Percentiles rank a stretch among this genome's conserved stretches.
These are phyloP conservation scores for Alloplasta piceator DNA, from an alignment of 2,888 invertebrate species.

Conservation along the genomic window DNA sequence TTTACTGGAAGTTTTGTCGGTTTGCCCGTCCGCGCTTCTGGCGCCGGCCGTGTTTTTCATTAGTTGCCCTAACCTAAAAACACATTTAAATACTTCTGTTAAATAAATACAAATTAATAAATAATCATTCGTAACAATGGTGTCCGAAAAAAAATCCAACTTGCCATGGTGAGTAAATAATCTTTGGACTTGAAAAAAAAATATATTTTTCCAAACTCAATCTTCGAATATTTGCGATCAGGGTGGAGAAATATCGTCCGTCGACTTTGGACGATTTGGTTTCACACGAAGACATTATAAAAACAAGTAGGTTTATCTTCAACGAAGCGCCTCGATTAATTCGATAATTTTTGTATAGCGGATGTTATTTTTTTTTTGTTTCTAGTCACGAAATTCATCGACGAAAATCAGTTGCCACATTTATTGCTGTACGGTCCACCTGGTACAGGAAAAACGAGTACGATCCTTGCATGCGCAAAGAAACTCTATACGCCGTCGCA, in stretches of 20 bases:
- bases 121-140: conserved; percentile 32
- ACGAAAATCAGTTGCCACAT: conserved; percentile 96
- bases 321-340: conserved; percentile 5
- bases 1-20: too few species aligned
- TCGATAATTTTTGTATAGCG: conserved; percentile 14
- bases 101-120: not conserved
- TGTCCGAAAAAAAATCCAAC: conserved; percentile 81
- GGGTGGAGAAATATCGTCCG: conserved; percentile 99
- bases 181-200: conserved; percentile 4
- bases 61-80: conserved; percentile 9
- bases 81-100: not conserved
- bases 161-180: conserved; percentile 86
- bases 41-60: conserved; percentile 25
- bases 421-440: conserved; percentile 99
- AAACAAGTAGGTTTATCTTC: conserved; percentile 90
- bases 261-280: conserved; percentile 95
- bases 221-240: conserved; percentile 77
- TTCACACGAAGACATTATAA: conserved; percentile 98
- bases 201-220: conserved; percentile 9
- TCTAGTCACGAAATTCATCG: conserved; percentile 93
- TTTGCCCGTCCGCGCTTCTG: conserved; percentile 44
- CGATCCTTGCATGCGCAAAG: conserved; percentile 97
- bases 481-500: conserved; percentile 95
- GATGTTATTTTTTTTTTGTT: conserved; percentile 65
- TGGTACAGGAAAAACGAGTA: conserved; percentile 99